Percentiles rank a stretch among this genome's conserved stretches.
Evolutionary conservation across 2,797 vertebrate species (phyloP).

Genomic region (Manis javanica): DNA sequence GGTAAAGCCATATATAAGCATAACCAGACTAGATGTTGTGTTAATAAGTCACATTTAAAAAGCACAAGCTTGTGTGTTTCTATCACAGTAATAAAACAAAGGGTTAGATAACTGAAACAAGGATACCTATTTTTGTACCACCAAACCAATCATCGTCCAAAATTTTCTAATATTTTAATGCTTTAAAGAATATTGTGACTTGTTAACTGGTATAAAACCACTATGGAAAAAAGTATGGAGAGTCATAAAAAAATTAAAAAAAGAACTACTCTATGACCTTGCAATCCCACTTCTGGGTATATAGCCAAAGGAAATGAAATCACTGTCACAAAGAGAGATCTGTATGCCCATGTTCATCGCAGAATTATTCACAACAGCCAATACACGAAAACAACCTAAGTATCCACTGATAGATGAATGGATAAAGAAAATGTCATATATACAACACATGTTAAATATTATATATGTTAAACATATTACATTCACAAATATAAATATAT

Average conservation of each 20-base stretch:
- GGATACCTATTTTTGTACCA: neutral
- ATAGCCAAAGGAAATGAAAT: neutral
- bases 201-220: neutral
- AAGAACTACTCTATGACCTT: neutral
- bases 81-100: neutral
- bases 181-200: neutral
- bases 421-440: neutral
- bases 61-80: neutral
- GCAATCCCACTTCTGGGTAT: neutral
- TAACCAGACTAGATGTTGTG: neutral
- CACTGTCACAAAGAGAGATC: neutral
- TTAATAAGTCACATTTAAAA: neutral
- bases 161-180: neutral
- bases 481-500: too few relatives aligned
- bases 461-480: too few relatives aligned
- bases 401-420: neutral
- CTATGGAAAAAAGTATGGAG: neutral
- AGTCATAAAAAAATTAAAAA: neutral
- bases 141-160: neutral
- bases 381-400: neutral
- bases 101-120: neutral
- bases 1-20: neutral
- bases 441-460: too few relatives aligned
- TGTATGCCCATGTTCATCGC: neutral
- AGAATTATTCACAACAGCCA: neutral